Percentiles rank a stretch among this genome's conserved stretches.
Conservation (phyloP, 2,888 invertebrate genomes). For the Stenolophus ochropezus region DNA sequence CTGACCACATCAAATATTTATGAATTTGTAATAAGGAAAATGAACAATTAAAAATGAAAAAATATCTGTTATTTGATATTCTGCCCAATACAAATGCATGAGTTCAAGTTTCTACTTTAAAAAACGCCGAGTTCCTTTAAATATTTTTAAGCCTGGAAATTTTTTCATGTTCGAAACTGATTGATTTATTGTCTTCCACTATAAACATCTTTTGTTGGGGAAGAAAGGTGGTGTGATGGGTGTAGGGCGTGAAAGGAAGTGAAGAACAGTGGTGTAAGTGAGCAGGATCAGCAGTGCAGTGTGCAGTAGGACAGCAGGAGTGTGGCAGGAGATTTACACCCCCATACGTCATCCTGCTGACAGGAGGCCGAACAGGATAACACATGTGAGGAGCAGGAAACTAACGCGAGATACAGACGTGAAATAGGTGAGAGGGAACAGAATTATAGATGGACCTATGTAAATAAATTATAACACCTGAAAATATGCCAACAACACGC, state of each 20-base stretch:
- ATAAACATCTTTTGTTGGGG: not conserved
- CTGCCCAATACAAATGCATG: no score
- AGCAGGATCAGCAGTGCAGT: constrained; percentile 40
- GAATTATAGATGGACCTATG: not conserved
- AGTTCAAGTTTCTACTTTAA: no score
- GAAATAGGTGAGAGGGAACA: not conserved
- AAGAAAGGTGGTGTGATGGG: not conserved
- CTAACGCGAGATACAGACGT: not conserved
- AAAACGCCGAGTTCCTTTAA: no score
- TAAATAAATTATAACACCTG: not conserved
- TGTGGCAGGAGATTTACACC: constrained; percentile 56
- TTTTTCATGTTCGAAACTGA: not conserved
- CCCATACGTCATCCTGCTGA: constrained; percentile 50
- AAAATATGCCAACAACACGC: no score
- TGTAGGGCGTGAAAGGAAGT: constrained; percentile 15
- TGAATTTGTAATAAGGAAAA: no score
- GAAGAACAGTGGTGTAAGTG: constrained; percentile 4
- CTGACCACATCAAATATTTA: no score
- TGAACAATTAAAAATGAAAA: no score
- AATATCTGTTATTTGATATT: no score
- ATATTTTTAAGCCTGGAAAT: no score
- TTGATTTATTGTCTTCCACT: not conserved
- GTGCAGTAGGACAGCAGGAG: constrained; percentile 32
- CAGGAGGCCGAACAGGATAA: constrained; percentile 32
- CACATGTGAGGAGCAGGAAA: not conserved